Evolutionary conservation across 2,113 vertebrate genomes (phyloP).

Genomic region (Montifringilla adamsi): DNA sequence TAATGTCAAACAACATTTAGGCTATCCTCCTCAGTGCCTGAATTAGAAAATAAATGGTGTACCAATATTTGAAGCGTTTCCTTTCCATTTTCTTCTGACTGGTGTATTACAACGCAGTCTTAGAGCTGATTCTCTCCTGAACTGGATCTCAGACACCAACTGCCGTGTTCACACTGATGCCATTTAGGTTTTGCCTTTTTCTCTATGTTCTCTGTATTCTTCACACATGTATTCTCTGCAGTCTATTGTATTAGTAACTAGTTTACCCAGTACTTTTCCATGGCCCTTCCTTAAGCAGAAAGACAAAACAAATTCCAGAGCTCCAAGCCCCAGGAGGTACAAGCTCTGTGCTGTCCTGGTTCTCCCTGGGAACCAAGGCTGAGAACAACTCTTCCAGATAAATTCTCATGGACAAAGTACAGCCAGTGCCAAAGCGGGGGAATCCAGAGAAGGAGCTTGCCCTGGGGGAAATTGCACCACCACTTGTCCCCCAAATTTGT

Average conservation of each 20-base stretch:
- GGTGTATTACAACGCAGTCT: background rate
- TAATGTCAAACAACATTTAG: background rate
- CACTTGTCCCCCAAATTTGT: background rate
- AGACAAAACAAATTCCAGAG: background rate
- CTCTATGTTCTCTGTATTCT: background rate
- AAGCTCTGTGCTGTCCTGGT: background rate
- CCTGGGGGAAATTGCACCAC: background rate
- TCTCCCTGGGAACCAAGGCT: background rate
- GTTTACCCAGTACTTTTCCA: background rate
- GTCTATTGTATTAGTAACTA: too few relatives aligned
- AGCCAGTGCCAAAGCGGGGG: background rate
- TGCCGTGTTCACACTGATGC: background rate
- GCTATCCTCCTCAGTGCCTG: background rate
- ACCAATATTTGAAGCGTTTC: background rate
- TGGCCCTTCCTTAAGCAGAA: background rate
- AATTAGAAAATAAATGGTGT: background rate
- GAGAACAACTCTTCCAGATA: background rate
- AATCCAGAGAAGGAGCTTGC: background rate
- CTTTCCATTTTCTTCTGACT: background rate
- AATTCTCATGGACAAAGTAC: background rate
- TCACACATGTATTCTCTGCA: background rate
- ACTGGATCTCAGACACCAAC: background rate
- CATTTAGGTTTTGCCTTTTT: fast-evolving
- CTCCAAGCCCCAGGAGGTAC: background rate
- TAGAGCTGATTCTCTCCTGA: background rate